phyloP scores from a whole-genome alignment of 1,140 invertebrate genomes.

The Delia radicum region DNA sequence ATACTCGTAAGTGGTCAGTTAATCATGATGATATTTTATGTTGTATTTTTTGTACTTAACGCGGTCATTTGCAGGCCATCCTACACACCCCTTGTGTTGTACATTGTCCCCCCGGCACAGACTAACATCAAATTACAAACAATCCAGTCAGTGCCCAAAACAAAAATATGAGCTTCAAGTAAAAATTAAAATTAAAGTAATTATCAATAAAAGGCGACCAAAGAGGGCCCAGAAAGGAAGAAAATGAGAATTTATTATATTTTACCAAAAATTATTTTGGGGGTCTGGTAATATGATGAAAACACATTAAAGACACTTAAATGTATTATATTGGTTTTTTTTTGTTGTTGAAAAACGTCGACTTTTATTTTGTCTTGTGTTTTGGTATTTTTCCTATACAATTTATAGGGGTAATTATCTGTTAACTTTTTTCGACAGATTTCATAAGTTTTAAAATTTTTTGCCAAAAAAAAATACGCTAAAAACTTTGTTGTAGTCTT shows the following conservation, averaged over 20 bases:
- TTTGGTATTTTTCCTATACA: slow-evolving; percentile 2
- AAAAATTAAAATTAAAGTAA: neutral
- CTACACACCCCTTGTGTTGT: neutral
- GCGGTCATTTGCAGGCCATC: slow-evolving; percentile 20
- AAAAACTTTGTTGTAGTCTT: neutral
- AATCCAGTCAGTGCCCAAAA: neutral
- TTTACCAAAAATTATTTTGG: neutral
- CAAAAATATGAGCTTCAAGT: neutral
- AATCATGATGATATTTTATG: slow-evolving; percentile 7
- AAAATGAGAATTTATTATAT: neutral
- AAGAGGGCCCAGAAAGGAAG: neutral
- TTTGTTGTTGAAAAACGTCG: neutral
- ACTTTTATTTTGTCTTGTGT: neutral
- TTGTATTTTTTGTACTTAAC: slow-evolving; percentile 8
- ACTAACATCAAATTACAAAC: neutral
- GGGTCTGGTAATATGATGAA: neutral
- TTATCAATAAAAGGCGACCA: neutral
- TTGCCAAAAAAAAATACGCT: neutral
- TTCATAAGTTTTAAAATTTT: slow-evolving; percentile 12
- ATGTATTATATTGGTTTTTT: neutral
- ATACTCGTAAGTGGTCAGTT: neutral
- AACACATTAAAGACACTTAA: slow-evolving; percentile 22
- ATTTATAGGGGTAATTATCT: slow-evolving; percentile 22
- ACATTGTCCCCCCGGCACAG: neutral
- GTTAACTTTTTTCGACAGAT: slow-evolving; percentile 12